Conservation (phyloP, 2,888 invertebrate species). For the Tigriopus californicus region DNA sequence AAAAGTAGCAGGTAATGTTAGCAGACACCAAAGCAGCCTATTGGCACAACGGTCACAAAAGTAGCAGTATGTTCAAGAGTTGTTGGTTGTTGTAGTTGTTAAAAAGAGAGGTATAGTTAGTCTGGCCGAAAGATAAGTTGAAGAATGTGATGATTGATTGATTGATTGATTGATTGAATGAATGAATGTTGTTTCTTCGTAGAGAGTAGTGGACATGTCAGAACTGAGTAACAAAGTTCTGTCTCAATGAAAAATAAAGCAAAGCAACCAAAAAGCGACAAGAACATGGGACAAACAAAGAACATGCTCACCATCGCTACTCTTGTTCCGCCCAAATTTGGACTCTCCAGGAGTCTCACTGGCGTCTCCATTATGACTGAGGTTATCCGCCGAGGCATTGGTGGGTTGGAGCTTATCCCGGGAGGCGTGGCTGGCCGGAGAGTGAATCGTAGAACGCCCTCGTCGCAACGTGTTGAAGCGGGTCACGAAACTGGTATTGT, state of each 20-base stretch:
- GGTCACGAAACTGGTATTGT: conserved; percentile 80
- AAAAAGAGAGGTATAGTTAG: neutral
- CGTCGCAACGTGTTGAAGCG: conserved; percentile 69
- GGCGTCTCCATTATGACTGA: neutral
- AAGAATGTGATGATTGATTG: neutral
- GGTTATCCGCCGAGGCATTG: conserved; percentile 1
- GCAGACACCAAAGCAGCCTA: no score
- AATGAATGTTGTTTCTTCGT: neutral
- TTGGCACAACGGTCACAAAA: no score
- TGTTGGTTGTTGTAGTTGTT: no score
- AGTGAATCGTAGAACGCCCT: conserved; percentile 16
- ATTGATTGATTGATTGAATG: conserved; percentile 13
- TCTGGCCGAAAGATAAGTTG: neutral
- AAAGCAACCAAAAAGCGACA: no score
- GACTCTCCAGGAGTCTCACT: conserved; percentile 34
- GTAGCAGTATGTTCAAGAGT: no score
- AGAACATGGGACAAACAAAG: no score
- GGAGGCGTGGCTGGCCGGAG: neutral
- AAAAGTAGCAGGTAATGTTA: no score
- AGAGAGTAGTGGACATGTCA: no score
- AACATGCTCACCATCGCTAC: conserved; percentile 55
- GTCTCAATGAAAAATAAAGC: no score
- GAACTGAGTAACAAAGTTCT: no score
- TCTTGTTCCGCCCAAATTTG: conserved; percentile 50
- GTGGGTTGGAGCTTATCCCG: conserved; percentile 1